These are phyloP conservation scores for Tinea trinotella DNA, from an alignment of 2,888 invertebrate species.

Conservation along the genomic window DNA sequence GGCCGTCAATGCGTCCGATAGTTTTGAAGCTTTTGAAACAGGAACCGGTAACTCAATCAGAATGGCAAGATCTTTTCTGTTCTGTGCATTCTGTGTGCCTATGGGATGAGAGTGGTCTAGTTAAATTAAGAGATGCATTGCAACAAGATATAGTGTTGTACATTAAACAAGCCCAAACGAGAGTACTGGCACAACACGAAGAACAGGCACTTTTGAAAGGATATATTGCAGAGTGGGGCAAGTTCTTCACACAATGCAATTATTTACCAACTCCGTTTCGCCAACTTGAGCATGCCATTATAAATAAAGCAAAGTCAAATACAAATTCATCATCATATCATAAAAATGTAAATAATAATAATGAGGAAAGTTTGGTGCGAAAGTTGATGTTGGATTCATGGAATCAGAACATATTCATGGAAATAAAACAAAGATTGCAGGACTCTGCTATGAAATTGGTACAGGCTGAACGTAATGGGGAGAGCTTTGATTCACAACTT, in stretches of 20 bases:
- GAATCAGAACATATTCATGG: constrained; percentile 97
- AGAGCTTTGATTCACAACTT: constrained; percentile 96
- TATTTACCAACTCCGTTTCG: constrained; percentile 97
- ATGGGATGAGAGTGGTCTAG: constrained; percentile 97
- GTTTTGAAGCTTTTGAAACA: constrained; percentile 95
- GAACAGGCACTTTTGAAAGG: constrained; percentile 96
- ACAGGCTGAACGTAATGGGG: constrained; percentile 96
- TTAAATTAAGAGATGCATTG: constrained; percentile 88
- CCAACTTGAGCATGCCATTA: constrained; percentile 89
- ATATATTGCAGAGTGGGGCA: constrained; percentile 98
- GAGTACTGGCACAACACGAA: constrained; percentile 92
- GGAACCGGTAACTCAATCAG: constrained; percentile 91
- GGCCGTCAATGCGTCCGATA: constrained; percentile 95
- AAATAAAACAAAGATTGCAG: constrained; percentile 93
- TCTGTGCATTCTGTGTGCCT: constrained; percentile 95
- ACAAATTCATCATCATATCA: constrained; percentile 53
- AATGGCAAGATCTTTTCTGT: constrained; percentile 99
- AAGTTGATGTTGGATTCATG: constrained; percentile 98
- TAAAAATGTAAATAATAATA: constrained; percentile 69
- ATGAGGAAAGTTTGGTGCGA: constrained; percentile 92
- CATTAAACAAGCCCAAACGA: constrained; percentile 91
- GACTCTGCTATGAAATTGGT: constrained; percentile 98
- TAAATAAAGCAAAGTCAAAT: constrained; percentile 62
- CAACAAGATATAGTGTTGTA: constrained; percentile 95
- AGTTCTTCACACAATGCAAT: constrained; percentile 97